phyloP scores from a whole-genome alignment of 2,888 invertebrate genomes.

The Clusia tigrina region DNA sequence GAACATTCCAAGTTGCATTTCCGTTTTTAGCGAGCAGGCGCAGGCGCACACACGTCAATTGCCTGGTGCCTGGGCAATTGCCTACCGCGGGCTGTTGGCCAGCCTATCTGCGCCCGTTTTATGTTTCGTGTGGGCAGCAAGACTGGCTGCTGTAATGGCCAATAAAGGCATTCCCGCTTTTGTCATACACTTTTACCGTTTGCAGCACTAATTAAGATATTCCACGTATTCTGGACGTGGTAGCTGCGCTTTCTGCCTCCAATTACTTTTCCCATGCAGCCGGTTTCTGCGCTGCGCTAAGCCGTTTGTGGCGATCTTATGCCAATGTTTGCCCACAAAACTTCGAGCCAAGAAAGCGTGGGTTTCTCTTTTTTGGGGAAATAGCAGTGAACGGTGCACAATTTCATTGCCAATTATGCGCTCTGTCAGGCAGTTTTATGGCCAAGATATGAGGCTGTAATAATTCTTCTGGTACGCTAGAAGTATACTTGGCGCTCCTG shows the following conservation, averaged over 20 bases:
- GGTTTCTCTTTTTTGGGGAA: background rate
- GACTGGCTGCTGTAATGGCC: background rate
- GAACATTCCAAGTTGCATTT: constrained; percentile 8
- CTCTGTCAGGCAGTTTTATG: background rate
- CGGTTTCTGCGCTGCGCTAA: background rate
- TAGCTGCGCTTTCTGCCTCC: background rate
- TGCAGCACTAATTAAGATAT: constrained; percentile 7
- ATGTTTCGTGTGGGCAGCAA: background rate
- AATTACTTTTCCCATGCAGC: background rate
- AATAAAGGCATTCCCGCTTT: background rate
- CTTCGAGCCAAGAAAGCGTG: background rate
- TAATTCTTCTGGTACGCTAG: background rate
- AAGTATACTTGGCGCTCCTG: background rate
- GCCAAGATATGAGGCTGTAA: constrained; percentile 4
- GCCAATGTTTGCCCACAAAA: background rate
- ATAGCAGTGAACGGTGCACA: background rate
- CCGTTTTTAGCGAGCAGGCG: background rate
- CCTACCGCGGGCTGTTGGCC: too few species aligned
- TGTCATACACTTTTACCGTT: background rate
- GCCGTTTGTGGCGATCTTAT: background rate
- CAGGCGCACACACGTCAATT: too few species aligned
- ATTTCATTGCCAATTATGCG: constrained; percentile 8
- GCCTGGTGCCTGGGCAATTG: background rate
- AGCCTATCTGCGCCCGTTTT: too few species aligned
- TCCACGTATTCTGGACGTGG: constrained; percentile 4